Evolutionary conservation across 2,113 vertebrate species (phyloP).

Genomic region (Ahaetulla prasina): DNA sequence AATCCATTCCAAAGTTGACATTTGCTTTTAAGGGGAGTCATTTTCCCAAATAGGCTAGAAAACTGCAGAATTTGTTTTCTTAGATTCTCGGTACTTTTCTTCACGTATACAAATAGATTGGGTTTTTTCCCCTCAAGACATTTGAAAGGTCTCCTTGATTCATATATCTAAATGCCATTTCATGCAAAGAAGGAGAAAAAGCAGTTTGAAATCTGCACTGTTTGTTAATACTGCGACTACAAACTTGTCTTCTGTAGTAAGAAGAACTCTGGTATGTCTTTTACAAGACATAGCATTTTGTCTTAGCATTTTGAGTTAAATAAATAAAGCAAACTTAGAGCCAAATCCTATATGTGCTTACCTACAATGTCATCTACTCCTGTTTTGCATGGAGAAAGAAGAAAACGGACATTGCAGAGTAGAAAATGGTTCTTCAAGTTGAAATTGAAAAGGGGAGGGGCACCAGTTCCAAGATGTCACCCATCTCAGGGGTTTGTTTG

Average conservation of each 20-base stretch:
- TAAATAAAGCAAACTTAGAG: neutral
- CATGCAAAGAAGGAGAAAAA: neutral
- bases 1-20: neutral
- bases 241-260: neutral
- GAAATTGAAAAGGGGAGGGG: neutral
- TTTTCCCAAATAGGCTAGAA: neutral
- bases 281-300: too few species aligned
- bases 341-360: neutral
- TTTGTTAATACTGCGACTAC: neutral
- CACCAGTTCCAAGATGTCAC: neutral
- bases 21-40: neutral
- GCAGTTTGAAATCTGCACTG: neutral
- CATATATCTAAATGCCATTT: neutral
- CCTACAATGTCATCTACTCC: neutral
- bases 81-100: neutral
- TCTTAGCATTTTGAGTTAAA: neutral
- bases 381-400: neutral
- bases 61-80: neutral
- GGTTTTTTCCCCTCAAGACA: neutral
- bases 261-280: neutral
- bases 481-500: neutral
- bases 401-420: neutral
- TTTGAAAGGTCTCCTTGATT: neutral
- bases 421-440: neutral
- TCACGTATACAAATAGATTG: neutral